A percentile compares a stretch with the other conserved stretches of the same genome.
These are phyloP conservation scores for Drosophila kohkoa DNA, from an alignment of 1,140 invertebrate genomes.

Conservation along the genomic window DNA sequence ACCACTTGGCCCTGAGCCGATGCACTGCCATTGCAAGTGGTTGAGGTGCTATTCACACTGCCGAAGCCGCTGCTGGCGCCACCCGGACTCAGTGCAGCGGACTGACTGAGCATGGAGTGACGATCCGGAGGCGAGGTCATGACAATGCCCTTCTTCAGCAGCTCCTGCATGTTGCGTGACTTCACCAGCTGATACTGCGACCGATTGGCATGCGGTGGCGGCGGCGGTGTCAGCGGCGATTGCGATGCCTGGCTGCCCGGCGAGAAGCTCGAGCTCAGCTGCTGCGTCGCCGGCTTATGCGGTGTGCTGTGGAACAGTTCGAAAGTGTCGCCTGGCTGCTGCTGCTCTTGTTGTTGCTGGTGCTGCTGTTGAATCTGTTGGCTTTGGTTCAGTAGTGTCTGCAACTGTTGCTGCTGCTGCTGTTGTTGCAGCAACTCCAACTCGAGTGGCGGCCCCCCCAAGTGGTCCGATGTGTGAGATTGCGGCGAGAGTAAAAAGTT, in stretches of 20 bases:
- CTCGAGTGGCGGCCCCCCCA: constrained; percentile 76
- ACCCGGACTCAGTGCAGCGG: constrained; percentile 84
- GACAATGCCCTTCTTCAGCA: constrained; percentile 87
- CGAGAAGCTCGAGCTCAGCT: constrained; percentile 83
- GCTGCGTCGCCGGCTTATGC: constrained; percentile 75
- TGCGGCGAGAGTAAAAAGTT: constrained; percentile 84
- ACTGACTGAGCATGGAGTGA: constrained; percentile 86
- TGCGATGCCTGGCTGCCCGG: constrained; percentile 85
- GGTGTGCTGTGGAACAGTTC: constrained; percentile 85
- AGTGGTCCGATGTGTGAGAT: constrained; percentile 71
- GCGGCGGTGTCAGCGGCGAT: constrained; percentile 72
- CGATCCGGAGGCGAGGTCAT: constrained; percentile 85
- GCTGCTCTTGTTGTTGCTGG: constrained; percentile 69
- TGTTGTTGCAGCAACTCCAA: constrained; percentile 84
- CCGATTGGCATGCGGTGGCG: constrained; percentile 86
- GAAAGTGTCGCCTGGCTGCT: constrained; percentile 76
- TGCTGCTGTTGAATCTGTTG: constrained; percentile 64
- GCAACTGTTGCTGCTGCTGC: constrained; percentile 60
- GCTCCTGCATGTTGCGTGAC: constrained; percentile 83
- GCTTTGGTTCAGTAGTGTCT: constrained; percentile 2
- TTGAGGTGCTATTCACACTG: constrained; percentile 61
- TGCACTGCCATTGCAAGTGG: constrained; percentile 16
- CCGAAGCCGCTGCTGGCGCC: constrained; percentile 80
- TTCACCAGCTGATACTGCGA: constrained; percentile 87
- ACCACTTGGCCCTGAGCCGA: constrained; percentile 68